A percentile compares a stretch with the other conserved stretches of the same genome.
Conservation (phyloP, 1,140 invertebrate genomes). For the Sesamia nonagrioides region DNA sequence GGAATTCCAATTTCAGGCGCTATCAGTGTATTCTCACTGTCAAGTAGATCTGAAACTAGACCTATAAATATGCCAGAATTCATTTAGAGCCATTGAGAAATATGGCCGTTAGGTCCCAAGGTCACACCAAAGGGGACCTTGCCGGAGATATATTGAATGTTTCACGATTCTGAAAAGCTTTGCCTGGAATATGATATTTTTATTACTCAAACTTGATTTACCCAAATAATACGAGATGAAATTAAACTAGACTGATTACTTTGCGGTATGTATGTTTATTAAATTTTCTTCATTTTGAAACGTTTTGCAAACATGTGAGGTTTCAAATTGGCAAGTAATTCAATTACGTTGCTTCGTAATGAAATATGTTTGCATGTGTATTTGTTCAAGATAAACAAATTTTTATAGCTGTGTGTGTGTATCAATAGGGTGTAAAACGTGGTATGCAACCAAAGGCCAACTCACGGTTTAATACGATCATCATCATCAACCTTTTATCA, state of each 20-base stretch:
- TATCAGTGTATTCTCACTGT: slow-evolving; percentile 2
- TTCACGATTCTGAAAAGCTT: background rate
- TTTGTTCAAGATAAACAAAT: no score
- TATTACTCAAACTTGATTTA: background rate
- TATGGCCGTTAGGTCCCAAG: background rate
- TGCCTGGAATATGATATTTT: slow-evolving; percentile 4
- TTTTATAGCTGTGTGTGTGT: no score
- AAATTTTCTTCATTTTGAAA: slow-evolving; percentile 18
- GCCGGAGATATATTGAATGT: slow-evolving; percentile 3
- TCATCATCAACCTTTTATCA: no score
- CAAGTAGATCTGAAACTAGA: slow-evolving; percentile 9
- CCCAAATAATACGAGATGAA: background rate
- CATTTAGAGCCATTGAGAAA: background rate
- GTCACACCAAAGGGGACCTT: slow-evolving; percentile 6
- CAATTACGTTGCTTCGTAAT: background rate
- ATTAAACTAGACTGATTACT: slow-evolving; percentile 1
- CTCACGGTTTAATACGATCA: no score
- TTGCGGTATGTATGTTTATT: background rate
- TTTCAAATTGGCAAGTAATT: slow-evolving; percentile 28
- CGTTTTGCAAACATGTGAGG: background rate
- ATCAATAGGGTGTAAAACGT: no score
- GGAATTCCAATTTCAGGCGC: background rate
- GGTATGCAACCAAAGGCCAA: no score
- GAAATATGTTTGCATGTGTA: background rate
- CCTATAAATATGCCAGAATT: slow-evolving; percentile 34